Evolutionary conservation across 2,888 invertebrate genomes (phyloP), one percentile per base, ranked within the genome.

Genomic region (Phortica magna): DNA sequence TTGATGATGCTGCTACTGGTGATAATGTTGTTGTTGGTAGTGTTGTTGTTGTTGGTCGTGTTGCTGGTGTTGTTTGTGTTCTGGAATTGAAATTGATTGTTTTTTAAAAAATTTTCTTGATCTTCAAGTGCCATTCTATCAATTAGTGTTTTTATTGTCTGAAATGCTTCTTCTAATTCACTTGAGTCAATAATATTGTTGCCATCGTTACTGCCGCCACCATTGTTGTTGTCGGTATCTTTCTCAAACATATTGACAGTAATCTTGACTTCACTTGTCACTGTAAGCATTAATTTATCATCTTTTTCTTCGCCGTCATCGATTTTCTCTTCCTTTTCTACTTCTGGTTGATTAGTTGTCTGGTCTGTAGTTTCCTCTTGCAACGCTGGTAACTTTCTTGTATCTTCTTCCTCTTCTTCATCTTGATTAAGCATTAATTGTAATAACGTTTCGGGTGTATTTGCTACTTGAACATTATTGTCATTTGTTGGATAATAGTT

Each of bases 11-110:
- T 70, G 75, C n/a, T 57, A 7, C 61, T 73, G 39, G 55, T 72
- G 76, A 73, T 75, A 81, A 70, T 79, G 76, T 78, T 77, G 78
- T 79, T 78, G n/a, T n/a, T n/a, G 70, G 19, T 78, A 43, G 12
- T 76, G 76, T 31, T 59, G n/a, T 7, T 76, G 67, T 31, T 68
- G 68, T 19, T 78, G 78, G 17, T 59, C 17, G 19, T 81, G 74
- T 61, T 61, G 59, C 39, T 73, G 61, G 9, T 82, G 76, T 68
- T 81, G 84, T 82, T 83, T 83, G 85, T 85, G 83, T 88, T 85
- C 85, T 85, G 85, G 41, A 85, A 85, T 83, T 81, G 79, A 88
- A 76, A 83, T 81, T 78, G 81, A 80, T 82, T 80, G 76, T 77
- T 78, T 78, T 83, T 88, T 81, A 85, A 77, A 17, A 9, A 17